Evolutionary conservation across 2,797 vertebrate genomes (phyloP).

Genomic region (Poecilia velifera): DNA sequence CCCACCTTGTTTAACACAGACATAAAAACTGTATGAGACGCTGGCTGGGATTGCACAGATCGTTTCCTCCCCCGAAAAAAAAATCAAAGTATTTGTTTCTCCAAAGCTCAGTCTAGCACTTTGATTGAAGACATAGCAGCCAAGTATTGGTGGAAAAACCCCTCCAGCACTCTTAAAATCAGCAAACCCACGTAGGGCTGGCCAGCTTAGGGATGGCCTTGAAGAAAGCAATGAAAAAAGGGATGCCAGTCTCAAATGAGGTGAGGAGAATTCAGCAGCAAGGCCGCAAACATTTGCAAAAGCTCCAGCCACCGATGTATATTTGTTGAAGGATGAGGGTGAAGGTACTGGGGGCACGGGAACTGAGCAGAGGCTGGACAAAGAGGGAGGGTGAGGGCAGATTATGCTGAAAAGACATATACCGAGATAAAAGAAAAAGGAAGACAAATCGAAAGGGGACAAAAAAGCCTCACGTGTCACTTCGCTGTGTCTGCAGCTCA

Average conservation of each 20-base stretch:
- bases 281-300: slow-evolving; percentile 67
- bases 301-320: slow-evolving; percentile 69
- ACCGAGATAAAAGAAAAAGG: slow-evolving; percentile 10
- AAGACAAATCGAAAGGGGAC: slow-evolving; percentile 11
- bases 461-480: slow-evolving; percentile 34
- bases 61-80: slow-evolving; percentile 55
- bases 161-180: slow-evolving; percentile 62
- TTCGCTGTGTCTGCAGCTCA: slow-evolving; percentile 49
- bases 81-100: slow-evolving; percentile 57
- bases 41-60: slow-evolving; percentile 41
- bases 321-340: slow-evolving; percentile 69
- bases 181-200: slow-evolving; percentile 46
- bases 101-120: slow-evolving; percentile 43
- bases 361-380: slow-evolving; percentile 56
- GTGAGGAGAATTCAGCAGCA: slow-evolving; percentile 68
- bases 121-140: slow-evolving; percentile 61
- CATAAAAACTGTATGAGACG: slow-evolving; percentile 34
- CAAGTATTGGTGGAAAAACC: slow-evolving; percentile 72
- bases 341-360: slow-evolving; percentile 18
- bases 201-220: slow-evolving; percentile 68
- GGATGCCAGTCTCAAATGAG: slow-evolving; percentile 67
- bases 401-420: slow-evolving; percentile 43
- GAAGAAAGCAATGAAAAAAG: slow-evolving; percentile 65
- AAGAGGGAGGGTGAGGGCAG: slow-evolving; percentile 55
- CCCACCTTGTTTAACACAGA: slow-evolving; percentile 35